phyloP scores from a whole-genome alignment of 2,888 invertebrate species.

The Anoplius nigerrimus region DNA sequence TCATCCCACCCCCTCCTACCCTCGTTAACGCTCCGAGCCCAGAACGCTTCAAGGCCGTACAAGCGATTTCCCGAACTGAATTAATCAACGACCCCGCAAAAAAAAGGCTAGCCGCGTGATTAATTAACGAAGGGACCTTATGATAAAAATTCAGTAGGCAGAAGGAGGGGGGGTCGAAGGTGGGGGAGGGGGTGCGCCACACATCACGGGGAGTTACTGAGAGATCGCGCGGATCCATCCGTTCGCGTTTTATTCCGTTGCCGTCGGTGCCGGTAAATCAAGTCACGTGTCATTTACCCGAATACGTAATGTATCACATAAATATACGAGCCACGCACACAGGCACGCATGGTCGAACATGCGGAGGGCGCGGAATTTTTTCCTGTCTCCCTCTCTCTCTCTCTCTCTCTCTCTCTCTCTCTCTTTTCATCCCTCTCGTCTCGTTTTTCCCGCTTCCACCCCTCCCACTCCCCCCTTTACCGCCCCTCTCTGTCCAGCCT shows the following conservation, averaged over 20 bases:
- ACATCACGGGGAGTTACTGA: slow-evolving; percentile 48
- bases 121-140: slow-evolving; percentile 53
- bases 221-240: slow-evolving; percentile 67
- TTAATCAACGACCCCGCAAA: slow-evolving; percentile 42
- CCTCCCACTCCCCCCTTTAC: slow-evolving; percentile 13
- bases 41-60: slow-evolving; percentile 20
- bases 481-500: slow-evolving; percentile 48
- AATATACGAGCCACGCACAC: slow-evolving; percentile 62
- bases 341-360: slow-evolving; percentile 53
- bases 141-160: slow-evolving; percentile 56
- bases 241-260: slow-evolving; percentile 64
- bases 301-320: slow-evolving; percentile 71
- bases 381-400: slow-evolving; percentile 17
- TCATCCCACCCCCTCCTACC: no score
- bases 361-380: slow-evolving; percentile 56
- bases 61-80: slow-evolving; percentile 30
- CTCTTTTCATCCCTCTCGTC: slow-evolving; percentile 35
- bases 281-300: slow-evolving; percentile 72
- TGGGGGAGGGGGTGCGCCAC: not conserved
- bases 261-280: slow-evolving; percentile 69
- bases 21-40: not conserved
- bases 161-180: slow-evolving; percentile 8
- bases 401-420: not conserved
- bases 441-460: slow-evolving; percentile 26
- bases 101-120: slow-evolving; percentile 43